Conservation (phyloP, 2,113 vertebrate genomes). For the Scomber japonicus region DNA sequence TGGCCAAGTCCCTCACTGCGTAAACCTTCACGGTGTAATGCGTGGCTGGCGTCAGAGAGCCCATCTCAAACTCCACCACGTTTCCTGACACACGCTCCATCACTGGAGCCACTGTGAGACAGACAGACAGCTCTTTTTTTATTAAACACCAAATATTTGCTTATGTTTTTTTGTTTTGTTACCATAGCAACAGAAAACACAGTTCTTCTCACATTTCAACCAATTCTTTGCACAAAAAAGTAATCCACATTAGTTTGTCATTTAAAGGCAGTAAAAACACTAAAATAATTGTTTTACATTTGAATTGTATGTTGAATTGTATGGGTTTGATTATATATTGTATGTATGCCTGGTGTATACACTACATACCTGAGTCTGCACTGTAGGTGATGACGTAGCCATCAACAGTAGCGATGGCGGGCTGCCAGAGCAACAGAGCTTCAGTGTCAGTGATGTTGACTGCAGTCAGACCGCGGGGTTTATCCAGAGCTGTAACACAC, state of each 20-base stretch:
- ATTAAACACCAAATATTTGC: no score
- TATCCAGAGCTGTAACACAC: conserved; percentile 90
- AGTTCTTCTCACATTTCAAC: no score
- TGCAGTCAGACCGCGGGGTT: conserved; percentile 89
- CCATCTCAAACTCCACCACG: conserved; percentile 91
- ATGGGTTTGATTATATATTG: no score
- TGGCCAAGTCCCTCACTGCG: conserved; percentile 89
- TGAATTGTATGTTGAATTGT: no score
- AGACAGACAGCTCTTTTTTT: conserved; percentile 9
- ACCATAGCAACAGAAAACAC: no score
- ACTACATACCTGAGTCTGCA: conserved; percentile 86
- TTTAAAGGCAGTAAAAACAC: no score
- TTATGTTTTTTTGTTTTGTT: no score
- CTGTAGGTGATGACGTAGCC: conserved; percentile 93
- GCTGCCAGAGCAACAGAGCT: conserved; percentile 94
- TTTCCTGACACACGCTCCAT: conserved; percentile 93
- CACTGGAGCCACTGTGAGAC: conserved; percentile 86
- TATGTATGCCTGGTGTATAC: not conserved
- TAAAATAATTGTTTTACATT: no score
- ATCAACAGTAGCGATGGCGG: conserved; percentile 93
- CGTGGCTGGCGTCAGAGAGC: conserved; percentile 89
- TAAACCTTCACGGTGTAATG: conserved; percentile 91
- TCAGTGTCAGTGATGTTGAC: conserved; percentile 93
- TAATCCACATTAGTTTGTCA: no score
- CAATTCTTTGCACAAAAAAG: no score